Conservation (phyloP, 1,140 invertebrate species). For the Aphis craccivora region DNA sequence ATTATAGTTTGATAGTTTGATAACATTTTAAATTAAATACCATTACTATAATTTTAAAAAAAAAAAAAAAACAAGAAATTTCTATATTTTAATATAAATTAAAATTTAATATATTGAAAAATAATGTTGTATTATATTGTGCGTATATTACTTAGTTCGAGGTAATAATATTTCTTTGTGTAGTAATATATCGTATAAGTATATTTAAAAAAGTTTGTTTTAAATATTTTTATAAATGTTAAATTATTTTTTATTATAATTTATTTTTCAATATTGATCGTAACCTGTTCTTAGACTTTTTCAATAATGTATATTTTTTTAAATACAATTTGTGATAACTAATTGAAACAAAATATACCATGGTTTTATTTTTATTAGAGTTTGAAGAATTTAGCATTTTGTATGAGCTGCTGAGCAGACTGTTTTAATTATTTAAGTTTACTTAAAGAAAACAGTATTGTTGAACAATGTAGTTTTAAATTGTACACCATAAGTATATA, state of each 20-base stretch:
- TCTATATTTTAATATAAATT: neutral
- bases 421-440: slow-evolving; percentile 14
- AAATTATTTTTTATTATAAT: neutral
- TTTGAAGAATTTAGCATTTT: neutral
- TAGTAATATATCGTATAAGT: neutral
- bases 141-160: neutral
- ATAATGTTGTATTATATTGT: neutral
- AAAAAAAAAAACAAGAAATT: neutral
- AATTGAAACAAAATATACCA: neutral
- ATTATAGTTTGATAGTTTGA: too few species aligned
- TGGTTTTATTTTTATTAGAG: neutral
- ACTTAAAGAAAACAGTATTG: neutral
- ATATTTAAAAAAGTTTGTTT: neutral
- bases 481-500: neutral
- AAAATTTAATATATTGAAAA: neutral
- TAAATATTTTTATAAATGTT: neutral
- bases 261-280: neutral
- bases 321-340: neutral
- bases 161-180: neutral
- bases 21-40: neutral
- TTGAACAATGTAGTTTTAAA: neutral
- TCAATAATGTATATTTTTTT: neutral
- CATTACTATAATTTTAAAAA: neutral
- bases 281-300: neutral
- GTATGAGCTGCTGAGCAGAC: neutral